Evolutionary conservation across 2,888 invertebrate genomes (phyloP).

Genomic region (Drosophila phalerata): DNA sequence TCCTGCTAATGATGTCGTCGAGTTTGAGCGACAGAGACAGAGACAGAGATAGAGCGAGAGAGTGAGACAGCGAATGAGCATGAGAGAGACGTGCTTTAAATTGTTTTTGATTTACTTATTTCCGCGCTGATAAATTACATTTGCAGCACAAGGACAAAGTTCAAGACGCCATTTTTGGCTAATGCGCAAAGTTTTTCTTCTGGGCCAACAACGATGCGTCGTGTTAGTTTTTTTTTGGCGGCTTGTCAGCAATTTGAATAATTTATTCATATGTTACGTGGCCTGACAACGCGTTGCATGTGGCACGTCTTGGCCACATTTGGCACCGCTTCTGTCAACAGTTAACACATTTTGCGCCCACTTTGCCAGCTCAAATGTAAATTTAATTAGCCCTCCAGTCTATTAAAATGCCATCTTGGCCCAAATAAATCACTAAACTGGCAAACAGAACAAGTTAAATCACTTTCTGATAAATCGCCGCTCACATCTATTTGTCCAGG

Average conservation of each 20-base stretch:
- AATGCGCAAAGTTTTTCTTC: conserved; percentile 70
- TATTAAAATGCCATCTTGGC: conserved; percentile 68
- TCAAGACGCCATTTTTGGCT: conserved; percentile 70
- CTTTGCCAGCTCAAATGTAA: conserved; percentile 61
- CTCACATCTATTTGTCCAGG: conserved; percentile 53
- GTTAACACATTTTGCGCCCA: conserved; percentile 38
- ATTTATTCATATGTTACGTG: conserved; percentile 81
- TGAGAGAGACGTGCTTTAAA: conserved; percentile 65
- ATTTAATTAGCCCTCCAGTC: conserved; percentile 73
- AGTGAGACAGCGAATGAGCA: background rate
- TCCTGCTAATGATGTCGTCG: conserved; percentile 47
- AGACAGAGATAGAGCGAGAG: background rate
- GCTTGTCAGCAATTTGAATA: conserved; percentile 63
- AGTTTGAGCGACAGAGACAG: background rate
- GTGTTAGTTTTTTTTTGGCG: conserved; percentile 32
- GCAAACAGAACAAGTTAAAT: conserved; percentile 32
- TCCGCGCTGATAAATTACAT: conserved; percentile 81
- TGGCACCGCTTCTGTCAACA: conserved; percentile 47
- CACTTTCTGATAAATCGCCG: conserved; percentile 33
- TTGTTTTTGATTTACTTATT: conserved; percentile 82
- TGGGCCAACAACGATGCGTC: conserved; percentile 9
- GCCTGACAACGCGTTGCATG: conserved; percentile 54
- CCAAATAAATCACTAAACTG: conserved; percentile 55
- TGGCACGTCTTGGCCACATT: conserved; percentile 46
- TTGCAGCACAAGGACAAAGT: conserved; percentile 69